Conservation (phyloP, 2,888 invertebrate species). For the Thymelicus lineola region DNA sequence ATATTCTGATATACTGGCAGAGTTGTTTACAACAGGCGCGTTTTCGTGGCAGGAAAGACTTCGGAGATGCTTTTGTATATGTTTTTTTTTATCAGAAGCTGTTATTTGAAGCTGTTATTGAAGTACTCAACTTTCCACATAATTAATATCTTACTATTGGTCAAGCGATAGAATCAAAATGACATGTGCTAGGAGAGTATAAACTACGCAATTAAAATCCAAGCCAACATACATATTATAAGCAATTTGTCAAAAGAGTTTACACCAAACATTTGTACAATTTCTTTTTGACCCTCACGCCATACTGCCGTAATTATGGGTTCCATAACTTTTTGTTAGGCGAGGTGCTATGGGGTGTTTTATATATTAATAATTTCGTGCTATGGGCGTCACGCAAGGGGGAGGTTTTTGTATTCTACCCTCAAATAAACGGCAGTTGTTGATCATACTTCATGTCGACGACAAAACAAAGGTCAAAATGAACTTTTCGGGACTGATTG, state of each 20-base stretch:
- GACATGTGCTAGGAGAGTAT: no score
- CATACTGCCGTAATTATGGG: slow-evolving; percentile 56
- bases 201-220: no score
- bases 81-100: no score
- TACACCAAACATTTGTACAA: slow-evolving; percentile 20
- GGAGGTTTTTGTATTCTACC: slow-evolving; percentile 37
- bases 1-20: no score
- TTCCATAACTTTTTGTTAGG: slow-evolving; percentile 50
- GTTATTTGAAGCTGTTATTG: no score
- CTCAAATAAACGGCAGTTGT: slow-evolving; percentile 24
- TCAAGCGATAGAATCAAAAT: no score
- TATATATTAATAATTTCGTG: slow-evolving; percentile 61
- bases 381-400: slow-evolving; percentile 55
- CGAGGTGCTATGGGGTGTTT: slow-evolving; percentile 54
- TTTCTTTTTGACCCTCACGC: slow-evolving; percentile 40
- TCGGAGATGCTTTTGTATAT: no score
- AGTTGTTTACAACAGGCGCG: no score
- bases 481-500: neutral
- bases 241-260: slow-evolving; percentile 15
- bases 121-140: no score
- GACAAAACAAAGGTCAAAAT: slow-evolving; percentile 12
- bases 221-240: neutral
- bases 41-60: no score
- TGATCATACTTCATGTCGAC: slow-evolving; percentile 32
- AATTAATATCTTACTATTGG: no score